phyloP scores from a whole-genome alignment of 2,113 vertebrate genomes.

The Hemichromis elongatus region DNA sequence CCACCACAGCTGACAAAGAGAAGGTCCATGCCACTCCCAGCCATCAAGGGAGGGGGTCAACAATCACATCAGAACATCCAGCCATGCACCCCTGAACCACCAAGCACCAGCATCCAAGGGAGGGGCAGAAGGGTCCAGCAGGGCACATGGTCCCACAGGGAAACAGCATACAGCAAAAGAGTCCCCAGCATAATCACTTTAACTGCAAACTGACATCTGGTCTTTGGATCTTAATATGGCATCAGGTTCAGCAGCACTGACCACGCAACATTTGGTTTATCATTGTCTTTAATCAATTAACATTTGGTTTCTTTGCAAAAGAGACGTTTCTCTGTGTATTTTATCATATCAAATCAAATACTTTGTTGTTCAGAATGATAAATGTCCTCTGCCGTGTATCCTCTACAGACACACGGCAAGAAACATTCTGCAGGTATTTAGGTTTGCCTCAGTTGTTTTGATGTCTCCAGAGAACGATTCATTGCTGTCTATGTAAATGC shows the following conservation, averaged over 20 bases:
- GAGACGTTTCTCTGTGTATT: background rate
- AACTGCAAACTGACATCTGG: background rate
- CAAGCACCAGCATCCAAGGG: background rate
- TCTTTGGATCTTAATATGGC: background rate
- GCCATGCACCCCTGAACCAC: background rate
- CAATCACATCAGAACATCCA: background rate
- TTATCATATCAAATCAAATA: conserved; percentile 14
- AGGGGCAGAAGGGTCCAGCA: background rate
- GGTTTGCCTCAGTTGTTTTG: background rate
- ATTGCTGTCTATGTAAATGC: background rate
- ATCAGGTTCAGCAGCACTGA: background rate
- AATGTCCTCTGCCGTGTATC: background rate
- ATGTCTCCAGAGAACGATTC: background rate
- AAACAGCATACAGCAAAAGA: background rate
- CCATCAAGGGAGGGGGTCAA: background rate
- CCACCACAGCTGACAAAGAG: background rate
- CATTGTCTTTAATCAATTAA: background rate
- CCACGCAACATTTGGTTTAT: conserved; percentile 1
- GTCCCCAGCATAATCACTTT: background rate
- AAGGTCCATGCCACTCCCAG: background rate
- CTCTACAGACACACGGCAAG: background rate
- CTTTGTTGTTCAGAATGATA: background rate
- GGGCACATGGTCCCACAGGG: background rate
- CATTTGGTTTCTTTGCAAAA: background rate
- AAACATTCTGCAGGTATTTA: background rate